Conservation (phyloP, 2,888 invertebrate species). For the Empis livida region DNA sequence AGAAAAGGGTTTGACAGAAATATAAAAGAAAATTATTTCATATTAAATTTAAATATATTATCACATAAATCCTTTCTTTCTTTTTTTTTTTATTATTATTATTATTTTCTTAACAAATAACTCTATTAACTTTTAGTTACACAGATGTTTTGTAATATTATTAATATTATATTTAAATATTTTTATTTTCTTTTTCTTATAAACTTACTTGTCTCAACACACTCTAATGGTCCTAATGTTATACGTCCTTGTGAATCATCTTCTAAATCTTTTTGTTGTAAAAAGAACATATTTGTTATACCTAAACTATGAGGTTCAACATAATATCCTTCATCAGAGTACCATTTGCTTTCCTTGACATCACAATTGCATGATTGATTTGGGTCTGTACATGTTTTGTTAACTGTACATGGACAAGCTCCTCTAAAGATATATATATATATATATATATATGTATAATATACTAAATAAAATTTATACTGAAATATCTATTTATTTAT, state of each 20-base stretch:
- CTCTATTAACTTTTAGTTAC: too few species aligned
- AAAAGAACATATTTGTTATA: constrained; percentile 79
- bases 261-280: constrained; percentile 71
- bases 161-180: neutral
- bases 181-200: neutral
- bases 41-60: neutral
- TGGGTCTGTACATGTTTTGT: constrained; percentile 68
- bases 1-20: too few species aligned
- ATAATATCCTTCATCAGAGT: constrained; percentile 77
- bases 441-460: neutral
- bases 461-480: too few species aligned
- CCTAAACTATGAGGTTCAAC: constrained; percentile 70
- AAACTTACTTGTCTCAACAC: constrained; percentile 82
- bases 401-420: constrained; percentile 62
- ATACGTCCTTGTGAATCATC: constrained; percentile 76
- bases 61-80: neutral
- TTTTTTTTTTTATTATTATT: too few species aligned
- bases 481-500: too few species aligned
- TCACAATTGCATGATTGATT: constrained; percentile 86
- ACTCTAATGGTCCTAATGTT: constrained; percentile 80
- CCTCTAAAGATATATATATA: constrained; percentile 41
- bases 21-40: neutral
- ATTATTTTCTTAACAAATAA: neutral
- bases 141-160: too few species aligned
- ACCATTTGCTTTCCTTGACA: constrained; percentile 74